Base-by-base conservation (phyloP, 2,113 vertebrate genomes). In the Chionodraco myersi region DNA sequence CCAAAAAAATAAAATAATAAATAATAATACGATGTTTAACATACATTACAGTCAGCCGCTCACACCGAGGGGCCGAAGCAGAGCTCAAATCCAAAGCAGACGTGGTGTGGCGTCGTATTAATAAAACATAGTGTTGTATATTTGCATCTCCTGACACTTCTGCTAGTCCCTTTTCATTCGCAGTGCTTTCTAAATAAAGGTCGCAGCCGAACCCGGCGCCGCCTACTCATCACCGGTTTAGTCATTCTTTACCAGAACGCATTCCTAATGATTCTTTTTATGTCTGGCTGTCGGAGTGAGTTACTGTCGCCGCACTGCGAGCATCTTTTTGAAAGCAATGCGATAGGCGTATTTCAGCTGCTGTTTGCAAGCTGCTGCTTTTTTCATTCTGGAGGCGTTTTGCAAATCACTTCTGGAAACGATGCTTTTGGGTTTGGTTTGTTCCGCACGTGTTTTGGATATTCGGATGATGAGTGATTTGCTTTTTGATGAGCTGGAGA, bases 81-180 rank as follows among this genome's bases (percentile, higher is more conserved):
- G 71, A 57, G 77, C 78, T 81, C 63, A 82, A 30, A 70, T 72
- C 63, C 72, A 67, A 84, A 85, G 86, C 71, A 59, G 49, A 80
- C 56, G 10, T 64, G 54, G 58, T 85, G 68, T 73, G 58, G 68
- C 71, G 54, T 62, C 71, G 80, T 79, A 86, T 90, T 83, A 92
- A 90, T 90, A 79, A 89, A 89, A 87, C 74, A 82, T 83, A 23
- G 44, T 68, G 56, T 59, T 84, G 68, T 64, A 66, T 65, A 74
- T 82, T 34, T 68, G 57, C 58, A 83, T 86, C 72, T 84, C 30
- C 18, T 57, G 68, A 66, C 84, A 90, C 15, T 34, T 75, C 47
- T 72, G 64, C 52, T 49, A 30, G 58, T 56, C 45, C 69, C 59
- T 45, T 41, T 69, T 80, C 51, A 72, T 79, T 67, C 16, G 41